Evolutionary conservation across 2,113 vertebrate genomes (phyloP).

Genomic region (Mesembrinibis cayennensis): DNA sequence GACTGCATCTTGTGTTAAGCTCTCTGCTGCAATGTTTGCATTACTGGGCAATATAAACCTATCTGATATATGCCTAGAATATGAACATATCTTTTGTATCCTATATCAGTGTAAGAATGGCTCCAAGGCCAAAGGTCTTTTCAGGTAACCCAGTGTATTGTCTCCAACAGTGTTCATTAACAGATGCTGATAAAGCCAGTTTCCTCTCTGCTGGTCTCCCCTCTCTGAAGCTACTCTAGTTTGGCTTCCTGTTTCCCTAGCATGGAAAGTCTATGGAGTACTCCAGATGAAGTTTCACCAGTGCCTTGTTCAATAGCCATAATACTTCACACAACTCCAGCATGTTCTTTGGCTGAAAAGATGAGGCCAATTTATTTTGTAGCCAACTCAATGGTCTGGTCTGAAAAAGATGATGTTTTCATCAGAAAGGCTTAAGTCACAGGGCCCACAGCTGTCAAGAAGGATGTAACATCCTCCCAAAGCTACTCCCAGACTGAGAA

Average conservation of each 20-base stretch:
- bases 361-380: not conserved
- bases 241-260: not conserved
- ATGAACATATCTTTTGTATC: not conserved
- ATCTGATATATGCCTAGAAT: not conserved
- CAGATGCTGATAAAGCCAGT: not conserved
- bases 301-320: not conserved
- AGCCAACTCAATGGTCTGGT: not conserved
- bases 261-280: rapidly evolving
- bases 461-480: not conserved
- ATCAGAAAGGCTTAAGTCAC: not conserved
- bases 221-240: not conserved
- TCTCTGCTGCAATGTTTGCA: not conserved
- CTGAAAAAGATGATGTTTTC: not conserved
- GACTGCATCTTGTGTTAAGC: not conserved
- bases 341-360: not conserved
- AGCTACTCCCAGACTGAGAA: not conserved
- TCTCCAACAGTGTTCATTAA: not conserved
- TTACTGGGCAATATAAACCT: not conserved
- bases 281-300: not conserved
- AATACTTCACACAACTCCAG: not conserved
- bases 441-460: not conserved
- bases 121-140: not conserved
- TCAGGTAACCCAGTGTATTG: not conserved
- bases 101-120: not conserved
- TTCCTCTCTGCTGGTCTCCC: not conserved